A percentile compares a stretch with the other conserved stretches of the same genome.
These are phyloP conservation scores for Echeneis naucrates DNA, from an alignment of 2,797 vertebrate species.

Conservation along the genomic window DNA sequence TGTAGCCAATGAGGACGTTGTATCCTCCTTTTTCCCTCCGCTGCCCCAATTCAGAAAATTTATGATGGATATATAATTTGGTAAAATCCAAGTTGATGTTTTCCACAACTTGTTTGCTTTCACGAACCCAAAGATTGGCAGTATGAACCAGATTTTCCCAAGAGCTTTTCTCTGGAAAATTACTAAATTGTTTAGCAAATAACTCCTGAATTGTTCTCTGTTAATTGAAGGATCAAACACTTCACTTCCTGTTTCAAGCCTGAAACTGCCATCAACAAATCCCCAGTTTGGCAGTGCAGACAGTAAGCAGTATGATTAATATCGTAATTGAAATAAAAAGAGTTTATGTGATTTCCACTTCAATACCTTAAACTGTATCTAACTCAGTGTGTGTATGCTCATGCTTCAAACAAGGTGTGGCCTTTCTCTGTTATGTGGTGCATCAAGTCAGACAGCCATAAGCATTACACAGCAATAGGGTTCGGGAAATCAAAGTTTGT, in stretches of 20 bases:
- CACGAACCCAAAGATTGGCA: too few species aligned
- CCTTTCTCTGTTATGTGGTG: conserved; percentile 31
- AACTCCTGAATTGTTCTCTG: too few species aligned
- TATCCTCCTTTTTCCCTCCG: too few species aligned
- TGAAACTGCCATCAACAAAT: neutral
- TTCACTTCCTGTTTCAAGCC: neutral
- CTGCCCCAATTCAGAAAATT: too few species aligned
- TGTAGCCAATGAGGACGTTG: too few species aligned
- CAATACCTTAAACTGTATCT: neutral
- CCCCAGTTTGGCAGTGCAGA: neutral
- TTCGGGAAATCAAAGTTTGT: conserved; percentile 35
- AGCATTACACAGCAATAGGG: conserved; percentile 14
- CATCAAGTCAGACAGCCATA: conserved; percentile 35
- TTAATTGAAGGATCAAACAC: too few species aligned
- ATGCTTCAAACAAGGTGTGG: conserved; percentile 38
- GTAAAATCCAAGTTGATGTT: neutral
- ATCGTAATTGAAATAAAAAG: too few species aligned
- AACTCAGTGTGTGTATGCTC: neutral
- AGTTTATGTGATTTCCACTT: neutral
- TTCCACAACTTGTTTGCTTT: neutral
- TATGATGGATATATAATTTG: too few species aligned
- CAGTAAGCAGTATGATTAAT: neutral
- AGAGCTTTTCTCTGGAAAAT: too few species aligned
- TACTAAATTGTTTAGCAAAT: too few species aligned
- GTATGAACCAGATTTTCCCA: too few species aligned